Evolutionary conservation across 2,888 invertebrate species (phyloP).

Genomic region (Meteorus colon): DNA sequence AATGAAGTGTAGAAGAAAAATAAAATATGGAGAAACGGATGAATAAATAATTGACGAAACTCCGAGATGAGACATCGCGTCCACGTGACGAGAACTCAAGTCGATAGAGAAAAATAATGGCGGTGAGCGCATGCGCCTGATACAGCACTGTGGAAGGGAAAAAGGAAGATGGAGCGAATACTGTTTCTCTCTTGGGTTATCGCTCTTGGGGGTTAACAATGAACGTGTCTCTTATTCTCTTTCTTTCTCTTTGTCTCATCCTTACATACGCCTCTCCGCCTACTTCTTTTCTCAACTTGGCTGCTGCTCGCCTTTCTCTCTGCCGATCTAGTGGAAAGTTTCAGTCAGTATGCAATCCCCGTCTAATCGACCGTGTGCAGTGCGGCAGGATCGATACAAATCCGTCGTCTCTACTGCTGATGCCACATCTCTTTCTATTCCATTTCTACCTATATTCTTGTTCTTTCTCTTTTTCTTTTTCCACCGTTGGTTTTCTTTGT

Average conservation of each 20-base stretch:
- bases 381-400: slow-evolving; percentile 51
- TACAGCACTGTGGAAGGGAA: not conserved
- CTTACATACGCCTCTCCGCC: slow-evolving; percentile 29
- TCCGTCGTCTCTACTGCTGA: slow-evolving; percentile 44
- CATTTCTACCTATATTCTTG: not conserved
- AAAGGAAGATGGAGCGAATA: not conserved
- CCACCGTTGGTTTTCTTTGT: slow-evolving; percentile 35
- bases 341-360: slow-evolving; percentile 60
- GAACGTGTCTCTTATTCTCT: slow-evolving; percentile 38
- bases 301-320: slow-evolving; percentile 41
- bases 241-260: slow-evolving; percentile 5
- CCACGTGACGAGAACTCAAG: slow-evolving; percentile 42
- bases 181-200: slow-evolving; percentile 40
- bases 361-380: slow-evolving; percentile 62
- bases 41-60: not conserved
- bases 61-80: slow-evolving; percentile 1
- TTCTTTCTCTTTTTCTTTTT: slow-evolving; percentile 34
- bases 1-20: not conserved
- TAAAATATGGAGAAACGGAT: not conserved
- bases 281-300: slow-evolving; percentile 41
- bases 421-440: slow-evolving; percentile 27
- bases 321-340: slow-evolving; percentile 39
- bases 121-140: slow-evolving; percentile 39
- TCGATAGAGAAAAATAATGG: slow-evolving; percentile 45
- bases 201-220: slow-evolving; percentile 45